Percentiles rank a stretch among this genome's conserved stretches.
These are phyloP conservation scores for Arrhamphus sclerolepis DNA, from an alignment of 2,797 vertebrate genomes.

Conservation along the genomic window DNA sequence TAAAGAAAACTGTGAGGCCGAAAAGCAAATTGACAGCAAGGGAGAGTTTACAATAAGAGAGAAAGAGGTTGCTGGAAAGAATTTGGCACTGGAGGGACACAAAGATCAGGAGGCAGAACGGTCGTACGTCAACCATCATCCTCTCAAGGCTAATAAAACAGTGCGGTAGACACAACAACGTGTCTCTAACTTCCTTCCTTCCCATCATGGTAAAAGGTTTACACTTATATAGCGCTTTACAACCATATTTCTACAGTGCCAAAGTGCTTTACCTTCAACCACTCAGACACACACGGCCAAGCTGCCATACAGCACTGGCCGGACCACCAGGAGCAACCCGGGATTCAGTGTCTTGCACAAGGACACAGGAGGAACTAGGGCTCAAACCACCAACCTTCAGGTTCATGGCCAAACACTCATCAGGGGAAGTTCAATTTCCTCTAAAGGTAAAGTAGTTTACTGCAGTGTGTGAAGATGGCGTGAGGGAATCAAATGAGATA, in stretches of 20 bases:
- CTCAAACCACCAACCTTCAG: no score
- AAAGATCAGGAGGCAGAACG: slow-evolving; percentile 26
- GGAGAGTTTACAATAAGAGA: background rate
- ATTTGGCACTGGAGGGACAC: slow-evolving; percentile 26
- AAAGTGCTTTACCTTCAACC: no score
- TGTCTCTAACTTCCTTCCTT: slow-evolving; percentile 24
- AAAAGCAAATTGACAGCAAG: background rate
- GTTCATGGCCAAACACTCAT: no score
- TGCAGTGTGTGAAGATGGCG: background rate
- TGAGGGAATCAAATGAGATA: slow-evolving; percentile 2
- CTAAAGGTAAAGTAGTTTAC: slow-evolving; percentile 6
- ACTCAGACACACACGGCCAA: no score
- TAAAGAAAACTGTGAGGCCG: slow-evolving; percentile 8
- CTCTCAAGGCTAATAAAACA: slow-evolving; percentile 21
- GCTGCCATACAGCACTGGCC: no score
- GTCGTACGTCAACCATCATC: slow-evolving; percentile 30
- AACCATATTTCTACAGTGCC: no score
- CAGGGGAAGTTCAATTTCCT: background rate
- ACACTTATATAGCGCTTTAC: no score
- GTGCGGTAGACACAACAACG: slow-evolving; percentile 30
- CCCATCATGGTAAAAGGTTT: no score
- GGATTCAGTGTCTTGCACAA: no score
- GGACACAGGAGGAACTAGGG: no score
- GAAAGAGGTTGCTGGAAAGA: slow-evolving; percentile 41
- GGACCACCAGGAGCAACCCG: no score